Evolutionary conservation across 2,888 invertebrate species (phyloP), one percentile per base, ranked within the genome.

Genomic region (Acrobasis suavella): DNA sequence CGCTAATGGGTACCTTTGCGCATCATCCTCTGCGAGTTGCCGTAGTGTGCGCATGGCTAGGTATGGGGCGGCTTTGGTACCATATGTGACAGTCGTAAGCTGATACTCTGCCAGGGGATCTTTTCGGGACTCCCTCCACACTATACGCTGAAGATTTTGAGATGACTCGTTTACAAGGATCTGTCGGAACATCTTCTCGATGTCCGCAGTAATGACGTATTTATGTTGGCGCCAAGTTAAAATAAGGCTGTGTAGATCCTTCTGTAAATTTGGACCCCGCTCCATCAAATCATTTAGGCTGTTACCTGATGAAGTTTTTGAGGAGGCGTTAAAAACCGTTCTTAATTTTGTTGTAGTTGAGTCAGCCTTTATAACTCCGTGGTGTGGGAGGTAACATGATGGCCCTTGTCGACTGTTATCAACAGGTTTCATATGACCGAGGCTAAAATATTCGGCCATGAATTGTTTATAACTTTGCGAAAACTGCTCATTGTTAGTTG

Each of bases 231-330:
- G 64, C 69, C 68, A 69, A 16, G 60, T 65, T 6, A 70, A 8
- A 8, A 70, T 50, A 2, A 68, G 42, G 1, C 39, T 12, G 15
- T 64, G 65, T 1, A 70, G 59, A 37, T 69, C 62, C 10, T 64
- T 55, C 54, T 70, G 69, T 50, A 69, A 51, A 16, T 68, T 70
- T 0, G 67, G 67, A 2, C 69, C 69, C 9, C 62, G 63, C 1
- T 62, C 46, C 67, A 71, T 70, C 6, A 69, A 8, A 16, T 69
- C 69, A 61, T 72, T 72, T 9, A 72, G 58, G 12, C 68, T 69
- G 10, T 39, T 16, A 1, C 68, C 62, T 37, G 54, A 61, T 9
- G 54, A 63, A 37, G 63, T 65, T 39, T 22, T 51, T 9, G 64
- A 62, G 1, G 64, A 62, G 1, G 55, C 64, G 15, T 64, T 65